Percentiles rank a stretch among this genome's conserved stretches.
phyloP scores from a whole-genome alignment of 2,888 invertebrate genomes.

The Stenolophus ochropezus region DNA sequence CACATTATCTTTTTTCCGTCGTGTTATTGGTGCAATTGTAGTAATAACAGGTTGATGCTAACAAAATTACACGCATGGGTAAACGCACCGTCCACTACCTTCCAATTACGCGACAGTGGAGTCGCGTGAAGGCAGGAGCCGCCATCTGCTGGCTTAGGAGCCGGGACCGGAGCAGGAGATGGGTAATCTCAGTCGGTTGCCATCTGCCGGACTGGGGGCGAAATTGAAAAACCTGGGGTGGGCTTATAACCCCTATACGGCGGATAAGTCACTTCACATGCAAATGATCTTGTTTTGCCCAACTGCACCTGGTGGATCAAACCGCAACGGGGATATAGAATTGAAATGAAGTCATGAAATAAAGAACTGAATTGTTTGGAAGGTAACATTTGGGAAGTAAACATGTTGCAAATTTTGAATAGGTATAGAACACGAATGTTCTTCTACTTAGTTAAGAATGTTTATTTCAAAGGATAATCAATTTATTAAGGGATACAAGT shows the following conservation, averaged over 20 bases:
- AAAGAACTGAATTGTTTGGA: background rate
- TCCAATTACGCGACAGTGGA: slow-evolving; percentile 5
- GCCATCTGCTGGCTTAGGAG: background rate
- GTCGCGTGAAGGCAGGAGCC: background rate
- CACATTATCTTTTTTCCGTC: slow-evolving; percentile 39
- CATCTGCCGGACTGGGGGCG: slow-evolving; percentile 33
- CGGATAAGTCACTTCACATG: slow-evolving; percentile 54
- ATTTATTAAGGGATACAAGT: no score
- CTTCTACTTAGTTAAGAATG: no score
- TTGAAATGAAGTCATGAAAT: background rate
- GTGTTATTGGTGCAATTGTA: slow-evolving; percentile 42
- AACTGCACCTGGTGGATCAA: slow-evolving; percentile 41
- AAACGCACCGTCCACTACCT: slow-evolving; percentile 18
- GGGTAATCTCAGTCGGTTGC: slow-evolving; percentile 10
- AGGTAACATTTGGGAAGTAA: no score
- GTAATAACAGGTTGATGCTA: slow-evolving; percentile 47
- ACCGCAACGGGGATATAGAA: background rate
- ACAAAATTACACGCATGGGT: slow-evolving; percentile 39
- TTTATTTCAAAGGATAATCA: no score
- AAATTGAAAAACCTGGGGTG: slow-evolving; percentile 46
- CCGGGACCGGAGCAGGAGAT: no score
- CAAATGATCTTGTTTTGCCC: slow-evolving; percentile 41
- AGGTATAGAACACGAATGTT: no score
- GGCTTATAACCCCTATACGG: background rate
- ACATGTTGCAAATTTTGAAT: no score